Conservation (phyloP, 2,113 vertebrate species). For the Anseranas semipalmata region DNA sequence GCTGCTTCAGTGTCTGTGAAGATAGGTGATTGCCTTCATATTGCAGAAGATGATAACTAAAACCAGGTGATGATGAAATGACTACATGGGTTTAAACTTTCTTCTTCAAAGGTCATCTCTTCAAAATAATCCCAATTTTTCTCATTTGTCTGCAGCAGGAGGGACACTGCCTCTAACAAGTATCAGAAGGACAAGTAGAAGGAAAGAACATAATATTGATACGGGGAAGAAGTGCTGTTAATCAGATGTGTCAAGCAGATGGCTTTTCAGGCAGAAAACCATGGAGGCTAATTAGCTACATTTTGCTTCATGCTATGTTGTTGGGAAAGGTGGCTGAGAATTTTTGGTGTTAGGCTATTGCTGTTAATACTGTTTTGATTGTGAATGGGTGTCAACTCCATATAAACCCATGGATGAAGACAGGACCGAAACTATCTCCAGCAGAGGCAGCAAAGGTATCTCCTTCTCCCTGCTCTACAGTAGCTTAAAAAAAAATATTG, state of each 20-base stretch:
- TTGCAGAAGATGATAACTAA: not conserved
- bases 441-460: not conserved
- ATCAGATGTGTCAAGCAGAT: not conserved
- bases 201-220: not conserved
- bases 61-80: not conserved
- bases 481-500: not conserved
- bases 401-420: not conserved
- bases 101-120: not conserved
- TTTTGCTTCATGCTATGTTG: not conserved
- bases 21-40: not conserved
- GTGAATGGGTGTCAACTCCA: not conserved
- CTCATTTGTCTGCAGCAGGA: constrained; percentile 27
- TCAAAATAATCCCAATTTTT: constrained; percentile 44
- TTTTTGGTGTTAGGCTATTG: not conserved
- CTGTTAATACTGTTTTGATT: not conserved
- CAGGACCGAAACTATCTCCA: not conserved
- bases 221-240: not conserved
- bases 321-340: not conserved
- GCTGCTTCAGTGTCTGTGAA: not conserved
- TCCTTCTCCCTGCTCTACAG: not conserved
- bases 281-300: not conserved
- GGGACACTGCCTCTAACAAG: not conserved
- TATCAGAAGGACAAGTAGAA: constrained; percentile 15
- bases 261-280: constrained; percentile 28
- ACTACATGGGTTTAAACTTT: not conserved